Conservation (phyloP, 2,888 invertebrate genomes). For the Eudasyphora cyanicolor region DNA sequence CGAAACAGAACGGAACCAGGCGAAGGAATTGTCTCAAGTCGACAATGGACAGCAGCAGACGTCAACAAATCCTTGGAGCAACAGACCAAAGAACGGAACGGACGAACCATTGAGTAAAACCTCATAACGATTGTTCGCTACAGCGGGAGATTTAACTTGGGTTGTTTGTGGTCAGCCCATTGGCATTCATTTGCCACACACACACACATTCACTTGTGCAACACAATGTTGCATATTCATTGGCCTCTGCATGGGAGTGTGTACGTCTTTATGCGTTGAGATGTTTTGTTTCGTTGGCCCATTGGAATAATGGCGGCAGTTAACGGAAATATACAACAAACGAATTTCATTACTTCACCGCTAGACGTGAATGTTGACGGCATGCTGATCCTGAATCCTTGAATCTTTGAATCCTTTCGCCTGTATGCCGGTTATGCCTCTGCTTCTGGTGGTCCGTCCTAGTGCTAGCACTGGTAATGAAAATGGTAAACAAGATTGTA, state of each 20-base stretch:
- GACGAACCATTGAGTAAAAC: slow-evolving; percentile 56
- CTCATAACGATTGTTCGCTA: slow-evolving; percentile 62
- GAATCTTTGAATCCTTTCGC: no score
- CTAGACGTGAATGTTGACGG: not conserved
- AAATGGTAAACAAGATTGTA: not conserved
- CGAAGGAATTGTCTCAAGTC: slow-evolving; percentile 43
- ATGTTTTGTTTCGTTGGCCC: slow-evolving; percentile 15
- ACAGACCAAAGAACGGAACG: slow-evolving; percentile 25
- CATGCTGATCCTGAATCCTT: not conserved
- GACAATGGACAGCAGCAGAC: slow-evolving; percentile 45
- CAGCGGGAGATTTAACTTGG: slow-evolving; percentile 61
- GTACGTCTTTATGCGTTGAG: no score
- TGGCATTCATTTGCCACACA: slow-evolving; percentile 41
- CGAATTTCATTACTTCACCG: slow-evolving; percentile 29
- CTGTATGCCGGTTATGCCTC: not conserved
- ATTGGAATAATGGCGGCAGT: slow-evolving; percentile 44
- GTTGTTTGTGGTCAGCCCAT: slow-evolving; percentile 60
- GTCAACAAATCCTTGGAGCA: slow-evolving; percentile 27
- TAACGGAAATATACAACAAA: slow-evolving; percentile 48
- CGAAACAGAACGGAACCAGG: slow-evolving; percentile 35
- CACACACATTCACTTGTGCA: not conserved
- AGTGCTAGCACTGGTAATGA: not conserved
- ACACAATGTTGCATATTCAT: slow-evolving; percentile 59
- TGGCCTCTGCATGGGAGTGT: not conserved
- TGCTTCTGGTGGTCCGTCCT: not conserved